phyloP scores from a whole-genome alignment of 1,140 invertebrate genomes.

The Nixonia krombeini region DNA sequence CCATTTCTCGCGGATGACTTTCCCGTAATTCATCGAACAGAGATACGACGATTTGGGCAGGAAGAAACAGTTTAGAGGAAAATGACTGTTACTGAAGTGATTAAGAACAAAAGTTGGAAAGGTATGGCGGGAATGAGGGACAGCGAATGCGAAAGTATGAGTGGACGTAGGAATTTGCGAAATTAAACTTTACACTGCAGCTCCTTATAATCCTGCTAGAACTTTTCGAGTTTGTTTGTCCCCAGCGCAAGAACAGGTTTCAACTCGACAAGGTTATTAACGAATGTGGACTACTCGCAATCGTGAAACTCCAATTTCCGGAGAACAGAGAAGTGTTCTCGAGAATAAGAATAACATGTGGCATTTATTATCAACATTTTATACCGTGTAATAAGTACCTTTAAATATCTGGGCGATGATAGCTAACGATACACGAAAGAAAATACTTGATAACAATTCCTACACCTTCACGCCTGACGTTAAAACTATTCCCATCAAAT shows the following conservation, averaged over 20 bases:
- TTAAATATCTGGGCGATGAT: no score
- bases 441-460: no score
- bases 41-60: no score
- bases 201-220: slow-evolving; percentile 62
- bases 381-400: no score
- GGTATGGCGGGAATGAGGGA: slow-evolving; percentile 9
- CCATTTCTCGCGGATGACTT: no score
- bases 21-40: no score
- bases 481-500: no score
- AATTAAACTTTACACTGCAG: slow-evolving; percentile 59
- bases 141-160: slow-evolving; percentile 22
- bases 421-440: no score
- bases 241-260: slow-evolving; percentile 53
- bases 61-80: no score
- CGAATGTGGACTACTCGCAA: slow-evolving; percentile 23
- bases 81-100: slow-evolving; percentile 38
- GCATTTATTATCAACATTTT: no score
- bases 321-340: slow-evolving; percentile 18
- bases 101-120: slow-evolving; percentile 27
- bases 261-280: slow-evolving; percentile 40
- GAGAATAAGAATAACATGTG: background rate
- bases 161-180: slow-evolving; percentile 55
- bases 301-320: slow-evolving; percentile 18
- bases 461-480: no score
- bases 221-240: slow-evolving; percentile 54